Evolutionary conservation across 1,140 invertebrate genomes (phyloP).

Genomic region (Pemphigus obesinymphae): DNA sequence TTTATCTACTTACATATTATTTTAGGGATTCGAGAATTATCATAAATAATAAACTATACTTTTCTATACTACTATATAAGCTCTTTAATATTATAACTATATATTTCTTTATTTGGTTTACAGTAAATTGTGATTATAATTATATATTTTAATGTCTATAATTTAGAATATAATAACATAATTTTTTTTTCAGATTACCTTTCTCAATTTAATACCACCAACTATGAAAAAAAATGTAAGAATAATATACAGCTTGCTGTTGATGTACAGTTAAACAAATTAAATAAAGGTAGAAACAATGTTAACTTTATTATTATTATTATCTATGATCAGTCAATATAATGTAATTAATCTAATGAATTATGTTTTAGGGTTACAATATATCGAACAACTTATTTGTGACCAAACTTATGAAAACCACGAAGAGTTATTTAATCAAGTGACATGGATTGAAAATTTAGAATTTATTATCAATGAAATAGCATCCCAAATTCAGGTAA

Average conservation of each 20-base stretch:
- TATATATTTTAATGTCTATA: neutral
- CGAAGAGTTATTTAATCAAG: conserved; percentile 28
- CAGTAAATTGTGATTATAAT: too few relatives aligned
- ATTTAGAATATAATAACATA: neutral
- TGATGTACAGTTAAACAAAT: neutral
- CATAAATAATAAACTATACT: too few relatives aligned
- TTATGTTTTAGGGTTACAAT: conserved; percentile 7
- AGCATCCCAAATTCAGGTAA: conserved; percentile 10
- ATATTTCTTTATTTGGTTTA: too few relatives aligned
- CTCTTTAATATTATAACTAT: too few relatives aligned
- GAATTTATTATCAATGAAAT: conserved; percentile 27
- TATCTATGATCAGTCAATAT: neutral
- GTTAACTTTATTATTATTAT: neutral
- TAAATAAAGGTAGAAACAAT: conserved; percentile 19
- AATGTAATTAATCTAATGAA: neutral
- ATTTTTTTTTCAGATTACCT: conserved; percentile 18
- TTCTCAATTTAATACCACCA: neutral
- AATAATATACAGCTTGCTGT: neutral
- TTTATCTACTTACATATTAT: too few relatives aligned
- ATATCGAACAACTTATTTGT: conserved; percentile 24
- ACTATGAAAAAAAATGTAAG: neutral
- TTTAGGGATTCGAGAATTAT: too few relatives aligned
- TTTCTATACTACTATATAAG: too few relatives aligned
- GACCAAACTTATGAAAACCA: conserved; percentile 11
- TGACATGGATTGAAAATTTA: conserved; percentile 29